A percentile compares a stretch with the other conserved stretches of the same genome.
These are phyloP conservation scores for Alethe diademata DNA, from an alignment of 2,113 vertebrate genomes.

Conservation along the genomic window DNA sequence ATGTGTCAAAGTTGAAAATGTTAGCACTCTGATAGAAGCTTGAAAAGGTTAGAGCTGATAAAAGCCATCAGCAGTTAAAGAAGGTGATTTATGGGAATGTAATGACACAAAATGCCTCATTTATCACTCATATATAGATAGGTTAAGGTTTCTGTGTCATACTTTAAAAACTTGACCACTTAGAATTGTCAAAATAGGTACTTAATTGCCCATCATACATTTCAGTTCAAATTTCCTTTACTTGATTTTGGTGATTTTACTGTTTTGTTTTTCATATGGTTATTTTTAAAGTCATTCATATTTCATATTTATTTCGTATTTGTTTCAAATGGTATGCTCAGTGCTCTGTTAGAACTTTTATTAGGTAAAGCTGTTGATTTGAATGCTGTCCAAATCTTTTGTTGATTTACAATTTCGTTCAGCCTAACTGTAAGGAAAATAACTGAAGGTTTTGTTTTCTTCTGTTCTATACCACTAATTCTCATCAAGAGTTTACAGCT, in stretches of 20 bases:
- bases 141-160: constrained; percentile 90
- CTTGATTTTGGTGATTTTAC: constrained; percentile 68
- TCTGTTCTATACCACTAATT: constrained; percentile 45
- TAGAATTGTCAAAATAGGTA: constrained; percentile 82
- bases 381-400: constrained; percentile 37
- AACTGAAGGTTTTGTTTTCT: constrained; percentile 44
- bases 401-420: constrained; percentile 65
- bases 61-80: constrained; percentile 94
- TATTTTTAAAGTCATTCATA: constrained; percentile 72
- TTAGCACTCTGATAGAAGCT: constrained; percentile 95
- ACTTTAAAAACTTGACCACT: constrained; percentile 92
- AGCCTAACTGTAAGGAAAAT: constrained; percentile 41
- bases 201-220: constrained; percentile 79
- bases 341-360: constrained; percentile 67
- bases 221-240: constrained; percentile 75
- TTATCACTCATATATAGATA: constrained; percentile 91
- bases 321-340: constrained; percentile 62
- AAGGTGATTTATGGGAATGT: constrained; percentile 97
- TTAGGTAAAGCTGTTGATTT: constrained; percentile 70
- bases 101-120: constrained; percentile 98
- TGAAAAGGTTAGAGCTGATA: constrained; percentile 99
- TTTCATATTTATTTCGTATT: constrained; percentile 74
- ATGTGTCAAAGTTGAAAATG: constrained; percentile 98
- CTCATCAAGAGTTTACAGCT: constrained; percentile 43
- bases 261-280: constrained; percentile 67